phyloP scores from a whole-genome alignment of 2,888 invertebrate genomes.

The Osmoderma eremita region DNA sequence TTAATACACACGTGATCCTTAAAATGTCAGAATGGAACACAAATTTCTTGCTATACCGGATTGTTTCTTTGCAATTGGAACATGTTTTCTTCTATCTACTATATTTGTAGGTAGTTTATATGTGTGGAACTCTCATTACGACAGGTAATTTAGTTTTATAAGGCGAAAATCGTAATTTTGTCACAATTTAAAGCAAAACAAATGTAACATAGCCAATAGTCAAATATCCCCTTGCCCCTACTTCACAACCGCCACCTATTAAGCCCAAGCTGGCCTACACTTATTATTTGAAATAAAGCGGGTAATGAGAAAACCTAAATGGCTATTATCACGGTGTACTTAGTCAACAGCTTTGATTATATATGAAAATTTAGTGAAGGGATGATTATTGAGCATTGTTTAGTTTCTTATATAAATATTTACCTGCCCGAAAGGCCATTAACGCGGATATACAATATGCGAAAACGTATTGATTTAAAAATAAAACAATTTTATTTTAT shows the following conservation, averaged over 20 bases:
- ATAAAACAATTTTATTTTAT: slow-evolving; percentile 50
- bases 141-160: slow-evolving; percentile 69
- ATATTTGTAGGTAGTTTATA: slow-evolving; percentile 89
- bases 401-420: not conserved
- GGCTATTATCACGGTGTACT: too few species aligned
- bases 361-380: too few species aligned
- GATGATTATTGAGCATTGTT: not conserved
- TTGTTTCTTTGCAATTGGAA: slow-evolving; percentile 73
- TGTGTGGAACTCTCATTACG: slow-evolving; percentile 82
- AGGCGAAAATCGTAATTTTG: slow-evolving; percentile 42
- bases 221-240: slow-evolving; percentile 34
- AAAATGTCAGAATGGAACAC: slow-evolving; percentile 58
- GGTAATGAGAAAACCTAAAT: slow-evolving; percentile 26
- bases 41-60: slow-evolving; percentile 58
- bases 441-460: too few species aligned
- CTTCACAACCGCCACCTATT: slow-evolving; percentile 17
- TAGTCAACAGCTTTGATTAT: not conserved
- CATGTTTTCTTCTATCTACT: slow-evolving; percentile 81
- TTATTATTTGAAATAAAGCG: slow-evolving; percentile 9
- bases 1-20: slow-evolving; percentile 58
- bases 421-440: too few species aligned
- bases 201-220: slow-evolving; percentile 45
- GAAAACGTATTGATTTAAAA: slow-evolving; percentile 41
- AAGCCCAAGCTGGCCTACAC: slow-evolving; percentile 12
- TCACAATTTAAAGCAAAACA: slow-evolving; percentile 47